Evolutionary conservation across 2,113 vertebrate genomes (phyloP).

Genomic region (Martes martes): DNA sequence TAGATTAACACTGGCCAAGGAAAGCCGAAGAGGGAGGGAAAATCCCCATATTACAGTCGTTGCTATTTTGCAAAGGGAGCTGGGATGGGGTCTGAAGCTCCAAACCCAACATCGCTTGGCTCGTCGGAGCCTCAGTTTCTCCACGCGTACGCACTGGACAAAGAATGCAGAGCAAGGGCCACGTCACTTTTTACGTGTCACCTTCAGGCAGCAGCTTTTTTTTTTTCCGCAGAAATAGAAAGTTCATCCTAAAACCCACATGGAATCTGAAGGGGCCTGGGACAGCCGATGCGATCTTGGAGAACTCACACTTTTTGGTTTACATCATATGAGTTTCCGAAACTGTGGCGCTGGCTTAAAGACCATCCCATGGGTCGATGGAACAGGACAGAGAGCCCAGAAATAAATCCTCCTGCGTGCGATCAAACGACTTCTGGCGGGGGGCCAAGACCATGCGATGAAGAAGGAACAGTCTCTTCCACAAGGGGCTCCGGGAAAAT

Average conservation of each 20-base stretch:
- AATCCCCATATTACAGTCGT: too few relatives aligned
- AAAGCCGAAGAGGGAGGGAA: background rate
- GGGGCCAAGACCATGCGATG: background rate
- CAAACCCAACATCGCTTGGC: background rate
- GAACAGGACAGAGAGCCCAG: background rate
- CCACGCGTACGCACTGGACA: fast-evolving
- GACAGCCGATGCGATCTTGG: background rate
- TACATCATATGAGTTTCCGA: background rate
- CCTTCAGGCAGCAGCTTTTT: background rate
- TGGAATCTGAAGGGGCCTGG: background rate
- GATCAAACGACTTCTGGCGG: background rate
- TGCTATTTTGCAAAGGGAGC: background rate
- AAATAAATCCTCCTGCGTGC: background rate
- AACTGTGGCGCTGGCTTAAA: background rate
- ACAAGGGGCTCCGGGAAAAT: background rate
- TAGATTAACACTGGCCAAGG: background rate
- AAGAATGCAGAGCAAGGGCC: background rate
- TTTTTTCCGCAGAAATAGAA: background rate
- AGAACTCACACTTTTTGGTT: background rate
- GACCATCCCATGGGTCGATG: background rate
- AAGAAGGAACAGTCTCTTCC: background rate
- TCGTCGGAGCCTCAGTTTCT: background rate
- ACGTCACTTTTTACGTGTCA: background rate
- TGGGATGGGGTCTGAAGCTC: background rate
- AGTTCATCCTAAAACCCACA: background rate